A percentile compares a stretch with the other conserved stretches of the same genome.
Conservation (phyloP, 2,888 invertebrate species). For the Tillus elongatus region DNA sequence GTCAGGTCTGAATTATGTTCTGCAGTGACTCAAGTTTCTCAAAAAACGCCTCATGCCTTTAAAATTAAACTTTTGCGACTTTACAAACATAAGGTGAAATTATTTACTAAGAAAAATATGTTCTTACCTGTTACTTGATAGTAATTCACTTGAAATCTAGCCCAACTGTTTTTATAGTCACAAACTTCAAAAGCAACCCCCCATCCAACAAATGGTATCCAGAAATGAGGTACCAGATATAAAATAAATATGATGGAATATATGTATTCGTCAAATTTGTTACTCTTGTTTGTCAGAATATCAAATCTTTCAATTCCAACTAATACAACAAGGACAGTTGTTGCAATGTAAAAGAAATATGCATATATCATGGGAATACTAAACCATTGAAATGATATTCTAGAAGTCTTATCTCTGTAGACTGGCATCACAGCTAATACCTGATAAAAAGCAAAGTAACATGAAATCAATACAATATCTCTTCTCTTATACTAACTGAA, state of each 20-base stretch:
- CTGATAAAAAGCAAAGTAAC: slow-evolving; percentile 31
- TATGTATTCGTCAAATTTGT: slow-evolving; percentile 60
- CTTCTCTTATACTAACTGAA: too few relatives aligned
- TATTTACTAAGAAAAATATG: too few relatives aligned
- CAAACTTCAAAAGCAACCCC: slow-evolving; percentile 60
- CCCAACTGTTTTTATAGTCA: slow-evolving; percentile 61
- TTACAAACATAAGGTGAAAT: too few relatives aligned
- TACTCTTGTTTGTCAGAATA: slow-evolving; percentile 51
- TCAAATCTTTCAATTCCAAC: slow-evolving; percentile 55
- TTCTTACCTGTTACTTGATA: slow-evolving; percentile 41
- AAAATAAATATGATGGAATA: slow-evolving; percentile 59
- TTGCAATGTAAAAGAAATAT: slow-evolving; percentile 51
- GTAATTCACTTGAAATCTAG: slow-evolving; percentile 51
- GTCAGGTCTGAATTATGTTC: too few relatives aligned
- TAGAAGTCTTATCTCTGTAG: slow-evolving; percentile 37
- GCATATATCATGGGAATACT: slow-evolving; percentile 57
- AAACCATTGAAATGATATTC: slow-evolving; percentile 56
- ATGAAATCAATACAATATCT: too few relatives aligned
- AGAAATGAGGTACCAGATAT: slow-evolving; percentile 59
- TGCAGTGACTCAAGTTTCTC: too few relatives aligned
- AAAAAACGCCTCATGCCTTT: too few relatives aligned
- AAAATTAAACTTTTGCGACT: too few relatives aligned
- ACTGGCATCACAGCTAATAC: slow-evolving; percentile 59
- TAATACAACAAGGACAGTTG: slow-evolving; percentile 49
- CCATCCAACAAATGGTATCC: slow-evolving; percentile 63